Evolutionary conservation across 2,888 invertebrate genomes (phyloP).

Genomic region (Drosophila nr. perissopoda): DNA sequence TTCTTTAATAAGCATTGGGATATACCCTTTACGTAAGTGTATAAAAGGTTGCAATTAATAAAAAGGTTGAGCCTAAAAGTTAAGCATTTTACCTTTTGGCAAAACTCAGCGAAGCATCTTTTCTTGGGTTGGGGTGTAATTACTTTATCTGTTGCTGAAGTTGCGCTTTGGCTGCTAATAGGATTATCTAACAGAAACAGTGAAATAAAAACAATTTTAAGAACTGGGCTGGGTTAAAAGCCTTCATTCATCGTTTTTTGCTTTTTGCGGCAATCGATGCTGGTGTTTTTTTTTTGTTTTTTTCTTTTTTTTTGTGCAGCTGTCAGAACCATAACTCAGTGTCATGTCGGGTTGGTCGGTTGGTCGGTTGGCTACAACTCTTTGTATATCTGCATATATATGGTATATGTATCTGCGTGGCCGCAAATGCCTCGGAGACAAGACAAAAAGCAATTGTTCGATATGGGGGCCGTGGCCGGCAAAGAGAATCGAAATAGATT

Average conservation of each 20-base stretch:
- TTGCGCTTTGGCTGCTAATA: constrained; percentile 75
- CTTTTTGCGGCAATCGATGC: constrained; percentile 41
- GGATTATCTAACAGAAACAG: constrained; percentile 66
- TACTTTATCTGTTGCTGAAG: constrained; percentile 80
- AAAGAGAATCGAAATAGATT: constrained; percentile 73
- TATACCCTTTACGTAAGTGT: constrained; percentile 26
- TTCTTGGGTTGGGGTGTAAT: constrained; percentile 61
- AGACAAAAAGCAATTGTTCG: constrained; percentile 79
- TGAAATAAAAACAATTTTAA: constrained; percentile 24
- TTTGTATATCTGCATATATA: constrained; percentile 44
- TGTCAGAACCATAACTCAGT: constrained; percentile 81
- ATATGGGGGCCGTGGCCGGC: constrained; percentile 55
- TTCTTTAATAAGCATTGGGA: background rate
- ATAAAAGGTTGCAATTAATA: constrained; percentile 43
- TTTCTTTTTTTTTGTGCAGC: constrained; percentile 65
- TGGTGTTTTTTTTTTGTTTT: constrained; percentile 23
- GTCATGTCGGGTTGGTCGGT: constrained; percentile 64
- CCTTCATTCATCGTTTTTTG: constrained; percentile 36
- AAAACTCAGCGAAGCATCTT: constrained; percentile 62
- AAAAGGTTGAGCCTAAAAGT: constrained; percentile 55
- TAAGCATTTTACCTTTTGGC: constrained; percentile 61
- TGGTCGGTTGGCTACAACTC: constrained; percentile 36
- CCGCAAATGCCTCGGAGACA: constrained; percentile 68
- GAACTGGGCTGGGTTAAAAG: constrained; percentile 37
- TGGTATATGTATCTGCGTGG: constrained; percentile 61